phyloP scores from a whole-genome alignment of 92 coral and sea anemone species.

The Ricordea florida region DNA sequence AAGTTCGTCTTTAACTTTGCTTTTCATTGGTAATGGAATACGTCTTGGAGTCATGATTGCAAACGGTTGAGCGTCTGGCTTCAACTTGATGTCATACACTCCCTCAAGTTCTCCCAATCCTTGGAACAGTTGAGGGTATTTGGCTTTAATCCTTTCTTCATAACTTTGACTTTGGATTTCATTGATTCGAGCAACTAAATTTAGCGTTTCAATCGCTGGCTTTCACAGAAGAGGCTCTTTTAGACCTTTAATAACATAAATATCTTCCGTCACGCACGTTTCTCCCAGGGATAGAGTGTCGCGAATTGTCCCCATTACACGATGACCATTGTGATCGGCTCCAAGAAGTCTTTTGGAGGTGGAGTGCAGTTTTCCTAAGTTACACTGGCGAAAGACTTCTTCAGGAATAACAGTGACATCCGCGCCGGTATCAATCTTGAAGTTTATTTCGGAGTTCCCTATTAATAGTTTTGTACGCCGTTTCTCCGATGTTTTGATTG shows the following conservation, averaged over 20 bases:
- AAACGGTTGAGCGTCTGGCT: slow-evolving; percentile 39
- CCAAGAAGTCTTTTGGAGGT: not conserved
- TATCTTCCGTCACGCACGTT: not conserved
- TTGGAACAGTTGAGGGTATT: slow-evolving; percentile 32
- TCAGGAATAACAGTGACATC: no score
- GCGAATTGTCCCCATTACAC: not conserved
- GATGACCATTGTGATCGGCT: not conserved
- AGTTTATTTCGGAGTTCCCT: no score
- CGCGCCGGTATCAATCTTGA: no score
- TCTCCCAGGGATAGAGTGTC: not conserved
- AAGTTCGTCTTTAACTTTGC: slow-evolving; percentile 38
- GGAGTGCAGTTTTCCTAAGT: no score
- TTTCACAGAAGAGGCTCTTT: slow-evolving; percentile 13
- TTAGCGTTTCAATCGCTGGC: slow-evolving; percentile 34
- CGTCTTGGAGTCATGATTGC: slow-evolving; percentile 44
- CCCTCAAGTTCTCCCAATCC: slow-evolving; percentile 51
- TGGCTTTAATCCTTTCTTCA: slow-evolving; percentile 16
- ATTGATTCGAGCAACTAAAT: slow-evolving; percentile 32
- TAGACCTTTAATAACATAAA: not conserved
- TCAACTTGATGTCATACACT: slow-evolving; percentile 33
- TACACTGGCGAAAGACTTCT: no score
- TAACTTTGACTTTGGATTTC: slow-evolving; percentile 33
- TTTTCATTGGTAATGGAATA: slow-evolving; percentile 40
- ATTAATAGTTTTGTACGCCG: no score
- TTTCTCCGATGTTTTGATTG: no score